Conservation (phyloP, 2,888 invertebrate species). For the Tenthredo amoena region DNA sequence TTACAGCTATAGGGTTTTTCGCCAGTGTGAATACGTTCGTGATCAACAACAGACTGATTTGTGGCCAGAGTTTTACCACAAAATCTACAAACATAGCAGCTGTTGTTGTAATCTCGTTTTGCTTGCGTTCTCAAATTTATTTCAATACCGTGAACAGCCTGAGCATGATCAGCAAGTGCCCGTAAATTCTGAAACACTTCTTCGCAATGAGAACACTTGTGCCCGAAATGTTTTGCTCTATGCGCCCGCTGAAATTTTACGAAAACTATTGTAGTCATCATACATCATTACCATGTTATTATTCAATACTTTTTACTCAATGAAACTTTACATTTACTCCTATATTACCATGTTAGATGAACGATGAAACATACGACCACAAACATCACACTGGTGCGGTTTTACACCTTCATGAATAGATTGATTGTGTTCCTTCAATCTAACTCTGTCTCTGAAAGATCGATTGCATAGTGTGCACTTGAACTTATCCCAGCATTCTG, state of each 20-base stretch:
- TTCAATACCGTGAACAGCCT: slow-evolving; percentile 59
- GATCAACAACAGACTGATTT: slow-evolving; percentile 62
- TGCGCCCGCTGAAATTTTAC: slow-evolving; percentile 60
- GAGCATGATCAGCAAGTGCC: slow-evolving; percentile 58
- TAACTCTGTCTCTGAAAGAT: slow-evolving; percentile 64
- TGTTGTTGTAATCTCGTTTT: slow-evolving; percentile 59
- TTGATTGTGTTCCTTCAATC: slow-evolving; percentile 64
- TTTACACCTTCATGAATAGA: slow-evolving; percentile 66
- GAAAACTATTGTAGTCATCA: slow-evolving; percentile 18
- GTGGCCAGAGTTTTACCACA: slow-evolving; percentile 64
- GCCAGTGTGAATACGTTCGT: slow-evolving; percentile 65
- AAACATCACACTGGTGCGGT: slow-evolving; percentile 66
- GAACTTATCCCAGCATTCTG: slow-evolving; percentile 56
- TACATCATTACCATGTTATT: not conserved
- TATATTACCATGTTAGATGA: slow-evolving; percentile 65
- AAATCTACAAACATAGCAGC: slow-evolving; percentile 62
- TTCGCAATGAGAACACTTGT: slow-evolving; percentile 62
- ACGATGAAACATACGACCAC: slow-evolving; percentile 65
- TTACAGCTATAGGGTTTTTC: slow-evolving; percentile 64
- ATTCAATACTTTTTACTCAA: not conserved
- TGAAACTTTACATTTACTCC: not conserved
- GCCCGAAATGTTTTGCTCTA: slow-evolving; percentile 62
- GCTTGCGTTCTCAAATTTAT: slow-evolving; percentile 55
- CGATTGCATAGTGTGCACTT: slow-evolving; percentile 62
- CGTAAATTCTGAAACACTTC: slow-evolving; percentile 58